phyloP scores from a whole-genome alignment of 2,113 vertebrate species.

The Tauraco erythrolophus region DNA sequence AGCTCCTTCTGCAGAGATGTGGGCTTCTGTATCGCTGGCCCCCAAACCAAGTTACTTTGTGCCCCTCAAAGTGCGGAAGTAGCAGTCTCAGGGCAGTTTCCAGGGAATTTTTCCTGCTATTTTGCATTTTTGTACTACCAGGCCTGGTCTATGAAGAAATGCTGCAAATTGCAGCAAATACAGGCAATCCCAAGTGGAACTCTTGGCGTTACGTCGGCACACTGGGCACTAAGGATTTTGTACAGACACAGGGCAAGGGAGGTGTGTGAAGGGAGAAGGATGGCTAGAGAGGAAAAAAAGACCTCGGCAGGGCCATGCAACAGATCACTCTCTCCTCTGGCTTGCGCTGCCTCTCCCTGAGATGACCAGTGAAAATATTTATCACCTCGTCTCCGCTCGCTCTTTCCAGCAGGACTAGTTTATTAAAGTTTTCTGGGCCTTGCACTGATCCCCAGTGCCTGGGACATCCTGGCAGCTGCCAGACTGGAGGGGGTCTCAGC shows the following conservation, averaged over 20 bases:
- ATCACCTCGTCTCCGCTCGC: neutral
- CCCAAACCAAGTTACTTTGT: neutral
- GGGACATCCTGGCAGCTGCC: neutral
- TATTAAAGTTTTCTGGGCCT: neutral
- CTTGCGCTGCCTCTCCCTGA: neutral
- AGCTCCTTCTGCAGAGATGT: neutral
- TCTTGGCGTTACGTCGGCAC: neutral
- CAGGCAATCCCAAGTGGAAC: neutral
- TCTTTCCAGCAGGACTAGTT: neutral
- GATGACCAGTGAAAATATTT: neutral
- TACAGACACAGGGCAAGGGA: neutral
- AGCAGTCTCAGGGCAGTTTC: neutral
- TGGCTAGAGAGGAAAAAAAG: neutral
- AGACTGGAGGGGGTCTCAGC: accelerated
- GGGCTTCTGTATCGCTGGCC: neutral
- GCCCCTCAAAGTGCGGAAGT: neutral
- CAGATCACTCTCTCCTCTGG: neutral
- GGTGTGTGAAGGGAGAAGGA: neutral
- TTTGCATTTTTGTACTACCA: neutral
- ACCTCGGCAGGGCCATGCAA: neutral
- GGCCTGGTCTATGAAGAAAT: neutral
- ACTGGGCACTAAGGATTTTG: neutral
- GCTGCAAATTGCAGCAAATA: neutral
- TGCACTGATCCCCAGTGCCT: neutral
- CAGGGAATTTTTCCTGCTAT: neutral